Evolutionary conservation across 2,113 vertebrate genomes (phyloP), one percentile per base, ranked within the genome.

Genomic region (Hassar affinis): DNA sequence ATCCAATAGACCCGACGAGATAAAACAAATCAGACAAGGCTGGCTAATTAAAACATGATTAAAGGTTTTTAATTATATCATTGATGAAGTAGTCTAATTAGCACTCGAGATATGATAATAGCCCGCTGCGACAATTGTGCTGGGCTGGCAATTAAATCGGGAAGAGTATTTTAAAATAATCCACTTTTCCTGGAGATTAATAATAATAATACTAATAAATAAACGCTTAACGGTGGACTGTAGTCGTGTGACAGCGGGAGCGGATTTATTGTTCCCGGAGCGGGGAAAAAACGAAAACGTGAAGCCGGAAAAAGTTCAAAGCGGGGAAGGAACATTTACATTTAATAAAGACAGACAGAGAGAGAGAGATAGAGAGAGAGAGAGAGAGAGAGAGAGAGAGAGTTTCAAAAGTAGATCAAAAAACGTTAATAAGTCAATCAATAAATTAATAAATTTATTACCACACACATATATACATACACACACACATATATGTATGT

Each of bases 1-100:
- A 92, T 92, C 89, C 90, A 92, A 93, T 93, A 91, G 89, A 93
- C 93, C 92, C 92, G 91, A 93, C 93, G 86, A 95, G 92, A 95
- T 96, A 91, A 95, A 96, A 93, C 94, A 95, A 95, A 96, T 95
- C 92, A 95, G 93, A 95, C 94, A 93, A 95, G 90, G 85, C 95
- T 94, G 93, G 95, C 96, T 98, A 96, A 98, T 97, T 96, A 97
- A 92, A 91, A 92, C 91, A 93, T 95, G 94, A 96, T 96, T 94
- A 95, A 95, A 96, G 93, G 93, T 96, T 97, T 90, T 94, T 97
- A 97, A 97, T 96, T 94, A 94, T 94, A 94, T 96, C 93, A 94
- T 90, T 93, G 94, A 94, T 91, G 93, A 95, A 95, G 92, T 93
- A 91, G 90, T 91, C 93, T 96, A 96, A 97, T 97, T 96, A 96